These are phyloP conservation scores for Chrysopilus asiliformis DNA, from an alignment of 2,888 invertebrate species.

Conservation along the genomic window DNA sequence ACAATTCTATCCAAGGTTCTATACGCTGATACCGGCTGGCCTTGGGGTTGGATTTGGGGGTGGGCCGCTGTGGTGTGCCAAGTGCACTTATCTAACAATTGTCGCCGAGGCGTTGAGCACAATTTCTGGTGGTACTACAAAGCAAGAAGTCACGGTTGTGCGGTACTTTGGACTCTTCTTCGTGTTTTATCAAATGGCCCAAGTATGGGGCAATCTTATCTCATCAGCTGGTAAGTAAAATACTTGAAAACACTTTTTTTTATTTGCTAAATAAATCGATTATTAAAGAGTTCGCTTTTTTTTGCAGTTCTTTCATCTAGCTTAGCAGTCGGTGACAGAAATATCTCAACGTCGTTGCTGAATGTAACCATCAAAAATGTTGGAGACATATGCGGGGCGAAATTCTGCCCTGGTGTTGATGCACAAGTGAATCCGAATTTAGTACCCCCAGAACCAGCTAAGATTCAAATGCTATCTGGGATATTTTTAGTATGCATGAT, in stretches of 20 bases:
- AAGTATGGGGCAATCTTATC: slow-evolving; percentile 87
- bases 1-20: slow-evolving; percentile 79
- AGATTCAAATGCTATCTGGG: slow-evolving; percentile 66
- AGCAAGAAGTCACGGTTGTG: slow-evolving; percentile 67
- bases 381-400: slow-evolving; percentile 54
- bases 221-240: slow-evolving; percentile 56
- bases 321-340: no score
- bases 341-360: background rate
- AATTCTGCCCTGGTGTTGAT: slow-evolving; percentile 51
- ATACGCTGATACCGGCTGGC: slow-evolving; percentile 71
- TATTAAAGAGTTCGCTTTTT: background rate
- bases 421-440: slow-evolving; percentile 50
- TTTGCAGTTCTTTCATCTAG: slow-evolving; percentile 7
- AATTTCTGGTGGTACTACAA: slow-evolving; percentile 45
- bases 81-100: slow-evolving; percentile 85
- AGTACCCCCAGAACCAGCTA: slow-evolving; percentile 52
- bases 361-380: slow-evolving; percentile 34
- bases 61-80: slow-evolving; percentile 90
- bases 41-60: slow-evolving; percentile 71
- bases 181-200: slow-evolving; percentile 92
- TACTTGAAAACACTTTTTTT: slow-evolving; percentile 16
- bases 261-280: background rate
- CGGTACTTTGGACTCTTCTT: slow-evolving; percentile 92
- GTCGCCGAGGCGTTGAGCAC: slow-evolving; percentile 64
- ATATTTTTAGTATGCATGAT: slow-evolving; percentile 72